Evolutionary conservation across 2,888 invertebrate species (phyloP).

Genomic region (Lasioglossum oenotherae): DNA sequence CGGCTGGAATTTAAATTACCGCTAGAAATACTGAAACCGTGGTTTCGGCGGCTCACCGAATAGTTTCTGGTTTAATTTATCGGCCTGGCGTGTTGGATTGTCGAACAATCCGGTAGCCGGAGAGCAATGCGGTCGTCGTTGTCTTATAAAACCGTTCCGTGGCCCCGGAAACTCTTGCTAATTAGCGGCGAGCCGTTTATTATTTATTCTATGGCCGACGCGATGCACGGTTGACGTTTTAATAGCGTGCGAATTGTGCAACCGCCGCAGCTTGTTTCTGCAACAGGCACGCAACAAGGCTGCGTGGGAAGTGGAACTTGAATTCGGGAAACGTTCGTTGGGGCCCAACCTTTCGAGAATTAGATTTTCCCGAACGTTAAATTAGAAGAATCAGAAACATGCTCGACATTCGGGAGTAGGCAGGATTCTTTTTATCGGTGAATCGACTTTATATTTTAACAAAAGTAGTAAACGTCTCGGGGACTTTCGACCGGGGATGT

Average conservation of each 20-base stretch:
- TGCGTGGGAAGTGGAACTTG: conserved; percentile 10
- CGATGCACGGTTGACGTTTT: conserved; percentile 22
- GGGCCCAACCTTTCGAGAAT: background rate
- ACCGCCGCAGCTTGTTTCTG: background rate
- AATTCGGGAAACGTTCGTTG: background rate
- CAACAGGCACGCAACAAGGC: background rate
- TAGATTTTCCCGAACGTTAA: background rate
- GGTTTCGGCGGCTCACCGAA: conserved; percentile 50
- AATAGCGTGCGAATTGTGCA: conserved; percentile 24
- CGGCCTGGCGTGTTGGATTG: conserved; percentile 32
- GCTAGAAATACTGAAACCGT: conserved; percentile 39
- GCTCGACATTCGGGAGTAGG: background rate
- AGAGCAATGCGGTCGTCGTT: conserved; percentile 15
- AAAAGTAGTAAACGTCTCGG: background rate
- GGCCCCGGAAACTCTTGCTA: conserved; percentile 34
- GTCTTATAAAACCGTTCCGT: conserved; percentile 18
- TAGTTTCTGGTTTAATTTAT: conserved; percentile 51
- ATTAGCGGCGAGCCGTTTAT: conserved; percentile 35
- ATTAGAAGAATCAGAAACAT: background rate
- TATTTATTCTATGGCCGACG: conserved; percentile 17
- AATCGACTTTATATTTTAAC: background rate
- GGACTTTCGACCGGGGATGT: background rate
- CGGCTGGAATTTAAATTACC: conserved; percentile 59
- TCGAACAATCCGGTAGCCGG: conserved; percentile 16
- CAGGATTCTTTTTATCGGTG: background rate